Evolutionary conservation across 2,113 vertebrate species (phyloP).

Genomic region (Oenanthe melanoleuca): DNA sequence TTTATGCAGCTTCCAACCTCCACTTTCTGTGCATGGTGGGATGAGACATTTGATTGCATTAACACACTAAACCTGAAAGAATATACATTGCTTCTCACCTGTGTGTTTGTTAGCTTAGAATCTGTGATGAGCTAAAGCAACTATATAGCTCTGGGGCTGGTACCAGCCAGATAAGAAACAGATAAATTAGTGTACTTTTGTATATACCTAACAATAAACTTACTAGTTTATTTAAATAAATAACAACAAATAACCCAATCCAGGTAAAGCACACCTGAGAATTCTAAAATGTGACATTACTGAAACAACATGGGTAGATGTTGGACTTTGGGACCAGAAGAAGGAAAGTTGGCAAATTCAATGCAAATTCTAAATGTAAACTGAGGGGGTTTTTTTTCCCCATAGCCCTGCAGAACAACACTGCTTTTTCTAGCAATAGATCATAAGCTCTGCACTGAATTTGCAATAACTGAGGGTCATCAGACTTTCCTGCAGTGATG

Average conservation of each 20-base stretch:
- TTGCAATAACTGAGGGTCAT: background rate
- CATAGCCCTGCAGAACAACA: accelerated
- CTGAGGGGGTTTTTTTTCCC: accelerated
- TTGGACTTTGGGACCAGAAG: background rate
- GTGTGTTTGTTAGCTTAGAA: background rate
- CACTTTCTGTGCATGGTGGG: accelerated
- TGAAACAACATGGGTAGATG: background rate
- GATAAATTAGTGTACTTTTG: background rate
- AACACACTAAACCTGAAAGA: background rate
- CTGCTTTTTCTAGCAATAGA: background rate
- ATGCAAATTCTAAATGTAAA: background rate
- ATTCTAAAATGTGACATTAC: background rate
- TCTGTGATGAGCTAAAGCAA: background rate
- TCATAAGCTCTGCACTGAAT: background rate
- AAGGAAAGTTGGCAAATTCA: background rate
- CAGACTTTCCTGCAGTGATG: background rate
- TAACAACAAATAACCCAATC: background rate
- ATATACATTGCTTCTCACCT: background rate
- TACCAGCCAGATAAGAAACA: background rate
- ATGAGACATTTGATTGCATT: background rate
- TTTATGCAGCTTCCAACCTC: background rate
- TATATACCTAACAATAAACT: background rate
- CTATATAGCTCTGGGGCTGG: background rate
- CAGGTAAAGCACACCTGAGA: background rate
- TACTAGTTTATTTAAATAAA: background rate